Base-by-base conservation (phyloP, 2,113 vertebrate genomes). In the Semnornis frantzii region DNA sequence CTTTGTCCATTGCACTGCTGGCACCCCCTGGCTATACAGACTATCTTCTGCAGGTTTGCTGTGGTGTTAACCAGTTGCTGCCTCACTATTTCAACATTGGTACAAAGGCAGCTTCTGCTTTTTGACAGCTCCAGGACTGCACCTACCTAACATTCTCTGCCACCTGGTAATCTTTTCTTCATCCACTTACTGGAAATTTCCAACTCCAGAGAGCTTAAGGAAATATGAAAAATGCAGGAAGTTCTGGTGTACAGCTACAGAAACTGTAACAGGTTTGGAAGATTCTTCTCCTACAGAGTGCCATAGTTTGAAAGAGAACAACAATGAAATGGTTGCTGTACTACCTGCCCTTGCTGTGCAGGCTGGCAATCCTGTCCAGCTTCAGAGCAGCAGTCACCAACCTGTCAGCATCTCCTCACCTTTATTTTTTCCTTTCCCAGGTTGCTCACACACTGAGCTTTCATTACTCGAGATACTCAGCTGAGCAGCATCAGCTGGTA, bases 1-100 rank as follows among this genome's bases (percentile, higher is more conserved):
- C 96, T 58, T 95, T 94, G 60, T 80, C 94, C 85, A 93, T 89
- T 18, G 92, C 93, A 31, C 95, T 57, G 42, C 95, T 95, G 71
- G 94, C 97, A 83, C 97, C 94, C 83, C 97, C 96, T 87, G 96
- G 97, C 98, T 97, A 27, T 97, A 27, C 9, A 30, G 28, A 8
- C 28, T 37, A 4, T 19, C 33, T 44, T 17, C 19, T 55, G 17
- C 58, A 71, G 76, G 52, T 70, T 23, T 31, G 74, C 74, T 34
- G 25, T 18, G 9, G 8, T 28, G 6, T 30, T 63, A 31, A 58
- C 18, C 59, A 9, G 31, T 18, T 19, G 17, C 10, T 18, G 28
- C 14, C 20, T 54, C 57, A 17, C 55, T 44, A 4, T 65, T 82
- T 82, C 13, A 59, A 27, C 50, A 21, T 15, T 20, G 9, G 28